These are phyloP conservation scores for Hormaphis cornu DNA, from an alignment of 1,140 invertebrate species.

Conservation along the genomic window DNA sequence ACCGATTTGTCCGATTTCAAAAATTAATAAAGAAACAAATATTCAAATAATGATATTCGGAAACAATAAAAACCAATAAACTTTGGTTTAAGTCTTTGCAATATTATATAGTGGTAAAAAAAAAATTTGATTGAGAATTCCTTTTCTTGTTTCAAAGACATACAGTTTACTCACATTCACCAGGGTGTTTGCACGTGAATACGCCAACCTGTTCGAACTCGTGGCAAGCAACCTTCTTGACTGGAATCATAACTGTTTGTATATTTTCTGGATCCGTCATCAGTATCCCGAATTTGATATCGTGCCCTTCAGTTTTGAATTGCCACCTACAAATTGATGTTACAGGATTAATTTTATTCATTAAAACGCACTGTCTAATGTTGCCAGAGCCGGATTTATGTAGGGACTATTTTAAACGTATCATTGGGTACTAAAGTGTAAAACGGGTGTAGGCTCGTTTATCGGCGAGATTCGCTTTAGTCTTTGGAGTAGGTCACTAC, in stretches of 20 bases:
- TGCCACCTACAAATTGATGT: conserved; percentile 75
- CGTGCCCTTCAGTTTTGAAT: conserved; percentile 73
- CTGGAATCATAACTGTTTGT: conserved; percentile 54
- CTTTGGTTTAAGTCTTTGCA: no score
- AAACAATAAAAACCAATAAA: neutral
- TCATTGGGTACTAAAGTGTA: no score
- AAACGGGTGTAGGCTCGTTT: no score
- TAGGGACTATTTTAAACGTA: no score
- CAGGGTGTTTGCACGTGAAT: conserved; percentile 59
- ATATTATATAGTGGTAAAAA: no score
- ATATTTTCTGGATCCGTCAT: conserved; percentile 54
- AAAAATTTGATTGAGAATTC: conserved; percentile 4
- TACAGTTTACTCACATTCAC: conserved; percentile 69
- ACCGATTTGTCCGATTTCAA: no score
- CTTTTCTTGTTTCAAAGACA: neutral
- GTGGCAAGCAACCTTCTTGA: conserved; percentile 62
- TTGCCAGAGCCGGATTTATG: no score
- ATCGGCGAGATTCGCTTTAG: no score
- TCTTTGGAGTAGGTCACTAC: no score
- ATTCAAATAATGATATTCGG: neutral
- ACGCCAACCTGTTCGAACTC: conserved; percentile 69
- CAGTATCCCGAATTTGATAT: conserved; percentile 77
- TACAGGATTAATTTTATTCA: no score
- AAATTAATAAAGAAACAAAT: no score
- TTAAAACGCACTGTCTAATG: no score